Evolutionary conservation across 2,888 invertebrate species (phyloP), one percentile per base, ranked within the genome.

Genomic region (Lymantria monacha): DNA sequence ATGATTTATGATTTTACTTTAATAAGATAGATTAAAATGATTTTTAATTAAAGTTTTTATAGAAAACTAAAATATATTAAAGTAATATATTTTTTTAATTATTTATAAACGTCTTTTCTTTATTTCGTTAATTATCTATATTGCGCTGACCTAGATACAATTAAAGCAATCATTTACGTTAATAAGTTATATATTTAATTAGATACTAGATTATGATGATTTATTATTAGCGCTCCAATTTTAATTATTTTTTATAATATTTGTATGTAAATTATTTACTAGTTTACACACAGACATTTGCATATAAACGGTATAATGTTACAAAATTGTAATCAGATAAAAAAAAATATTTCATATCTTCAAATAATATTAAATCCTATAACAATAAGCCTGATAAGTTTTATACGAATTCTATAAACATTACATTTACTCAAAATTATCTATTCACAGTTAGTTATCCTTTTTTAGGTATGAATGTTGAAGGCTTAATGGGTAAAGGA

Each of bases 101-200:
- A 40, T 22, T 56, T 22, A 22, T 22, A 22, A 22, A 42, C 47
- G n/a, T 51, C 30, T 31, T 44, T 5, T 38, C 51, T 53, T 12
- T 15, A 49, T 45, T n/a, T 15, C 42, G 46, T 46, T 43, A 49
- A 52, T 50, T 45, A 31, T 48, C 5, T 53, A 47, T n/a, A 46
- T 42, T 55, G 12, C 42, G 41, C 31, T 53, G 43, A 53, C 42
- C 44, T 40, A 42, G 30, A 53, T 49, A 22, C 47, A 36, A 48
- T 49, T 43, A 51, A 52, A 49, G 51, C 41, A 61, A 62, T 42
- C 2, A 41, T 46, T 59, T 49, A 12, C 3, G 13, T 10, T 14
- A 14, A 7, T 1, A 41, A 7, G 14, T 41, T 41, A 14, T 14
- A 7, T 46, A 51, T 56, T 50, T 43, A 41, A 53, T 56, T 48